Base-by-base conservation (phyloP, 2,113 vertebrate genomes). In the Antechinus flavipes region DNA sequence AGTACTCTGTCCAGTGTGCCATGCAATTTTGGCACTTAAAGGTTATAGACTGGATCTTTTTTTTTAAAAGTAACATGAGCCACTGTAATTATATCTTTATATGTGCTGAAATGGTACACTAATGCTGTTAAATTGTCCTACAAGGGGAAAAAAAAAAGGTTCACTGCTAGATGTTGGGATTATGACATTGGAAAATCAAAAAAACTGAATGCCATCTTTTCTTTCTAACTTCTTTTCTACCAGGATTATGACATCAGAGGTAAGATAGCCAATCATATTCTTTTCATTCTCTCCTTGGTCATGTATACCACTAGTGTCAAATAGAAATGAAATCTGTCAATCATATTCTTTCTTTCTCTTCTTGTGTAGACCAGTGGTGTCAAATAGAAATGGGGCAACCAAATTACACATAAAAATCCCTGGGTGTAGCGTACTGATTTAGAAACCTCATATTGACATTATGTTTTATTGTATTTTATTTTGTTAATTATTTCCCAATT, bases 241-340 rank as follows among this genome's bases (percentile, higher is more conserved):
- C 50, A 50, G 49, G 35, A 97, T 97, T 97, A 94, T 97, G 95
- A 97, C 90, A 94, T 97, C 95, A 97, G 35, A 90, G 53, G 89
- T 10, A 91, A 92, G 93, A 56, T 46, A 95, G 90, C 91, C 94
- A 96, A 61, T 89, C 90, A 47, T 50, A 50, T 50, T 50, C 50
- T 50, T 50, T 50, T 50, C 8, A 9, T 50, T 50, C 50, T 50
- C 47, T 47, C 4, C 3, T 50, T 9, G 8, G 50, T 50, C 8
- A 9, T 50, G 8, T 50, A 9, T 50, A 50, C 50, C 8, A 50
- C 50, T 50, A 5, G 50, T 50, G 50, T 50, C 50, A 50, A 50
- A 50, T 50, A 50, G 50, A 50, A 50, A 50, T 50, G 8, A 9
- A 0, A 50, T 50, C 8, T 50, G 91, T 91, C 94, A 96, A 61